Conservation (phyloP, 2,797 vertebrate species). For the Pyrocephalus nanus region DNA sequence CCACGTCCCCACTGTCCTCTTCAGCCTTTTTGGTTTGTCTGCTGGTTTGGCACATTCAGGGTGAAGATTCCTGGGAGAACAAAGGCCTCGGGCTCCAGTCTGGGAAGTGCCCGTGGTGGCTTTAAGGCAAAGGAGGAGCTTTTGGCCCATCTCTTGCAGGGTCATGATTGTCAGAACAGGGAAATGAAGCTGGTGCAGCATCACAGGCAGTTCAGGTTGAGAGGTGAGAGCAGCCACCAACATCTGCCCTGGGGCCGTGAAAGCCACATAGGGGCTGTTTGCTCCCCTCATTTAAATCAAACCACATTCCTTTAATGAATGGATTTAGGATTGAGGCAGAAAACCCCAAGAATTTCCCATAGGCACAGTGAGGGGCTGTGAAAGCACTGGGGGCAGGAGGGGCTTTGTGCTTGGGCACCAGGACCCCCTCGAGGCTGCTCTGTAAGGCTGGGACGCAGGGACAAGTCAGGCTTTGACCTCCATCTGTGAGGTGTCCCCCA, state of each 20-base stretch:
- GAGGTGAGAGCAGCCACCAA: neutral
- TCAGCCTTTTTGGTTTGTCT: conserved; percentile 31
- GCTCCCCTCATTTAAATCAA: neutral
- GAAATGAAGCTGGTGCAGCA: neutral
- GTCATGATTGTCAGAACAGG: conserved; percentile 19
- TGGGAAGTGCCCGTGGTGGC: neutral
- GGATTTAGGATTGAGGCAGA: neutral
- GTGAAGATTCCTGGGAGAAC: neutral
- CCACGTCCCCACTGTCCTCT: neutral
- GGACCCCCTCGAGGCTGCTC: neutral
- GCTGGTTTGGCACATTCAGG: conserved; percentile 12
- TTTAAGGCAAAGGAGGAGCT: conserved; percentile 37
- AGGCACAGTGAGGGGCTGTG: neutral
- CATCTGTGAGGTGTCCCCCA: neutral
- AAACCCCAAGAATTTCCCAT: fast-evolving
- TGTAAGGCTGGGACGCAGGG: neutral
- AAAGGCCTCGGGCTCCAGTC: neutral
- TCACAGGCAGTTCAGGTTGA: neutral
- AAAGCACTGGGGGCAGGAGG: neutral
- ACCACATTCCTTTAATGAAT: neutral
- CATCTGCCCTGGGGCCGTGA: fast-evolving
- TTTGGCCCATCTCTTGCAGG: neutral
- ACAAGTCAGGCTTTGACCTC: neutral
- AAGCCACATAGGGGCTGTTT: fast-evolving
- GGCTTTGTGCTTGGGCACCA: neutral